Base-by-base conservation (phyloP, 2,888 invertebrate species). In the Ormia ochracea region DNA sequence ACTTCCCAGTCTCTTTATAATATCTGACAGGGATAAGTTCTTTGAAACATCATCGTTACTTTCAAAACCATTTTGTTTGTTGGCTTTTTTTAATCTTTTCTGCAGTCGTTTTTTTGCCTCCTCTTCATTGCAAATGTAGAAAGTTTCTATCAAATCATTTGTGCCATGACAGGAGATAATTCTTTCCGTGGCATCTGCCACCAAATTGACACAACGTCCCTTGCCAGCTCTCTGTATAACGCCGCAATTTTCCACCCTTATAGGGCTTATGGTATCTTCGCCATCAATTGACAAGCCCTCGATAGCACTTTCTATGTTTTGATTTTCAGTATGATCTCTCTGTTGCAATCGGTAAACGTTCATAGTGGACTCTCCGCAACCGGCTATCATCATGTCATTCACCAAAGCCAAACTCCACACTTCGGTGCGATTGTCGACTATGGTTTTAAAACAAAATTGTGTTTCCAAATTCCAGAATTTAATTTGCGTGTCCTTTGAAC, bases 391-490 rank as follows among this genome's bases (percentile, higher is more conserved):
- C 84, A 96, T 94, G 85, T 96, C 92, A 86, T 94, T 94, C 28
- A 96, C 88, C 52, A 98, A 90, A 33, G 93, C 92, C 86, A 98
- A 92, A 48, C 94, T 94, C 96, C 98, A 98, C 21, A 98, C 93
- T 91, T 98, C 98, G 82, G 94, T 93, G 85, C 94, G 93, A 90
- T 96, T 95, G 74, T 96, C 98, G 43, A 96, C 94, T 59, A 99
- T 91, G 3, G 99, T 99, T 89, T 96, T 96, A 86, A 99, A 99
- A 89, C 98, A 99, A 86, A 97, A 96, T 85, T 97, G 96, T 5
- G 97, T 97, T 83, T 96, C 95, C 82, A 99, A 91, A 89, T 99
- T 97, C 99, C 99, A 99, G 88, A 99, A 97, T 89, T 98, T 99
- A 0, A 99, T 93, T 88, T 96, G 96, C 7, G 96, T 95, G 88